Evolutionary conservation across 1,140 invertebrate species (phyloP), one percentile per base, ranked within the genome.

Genomic region (Rhizoglyphus robini): DNA sequence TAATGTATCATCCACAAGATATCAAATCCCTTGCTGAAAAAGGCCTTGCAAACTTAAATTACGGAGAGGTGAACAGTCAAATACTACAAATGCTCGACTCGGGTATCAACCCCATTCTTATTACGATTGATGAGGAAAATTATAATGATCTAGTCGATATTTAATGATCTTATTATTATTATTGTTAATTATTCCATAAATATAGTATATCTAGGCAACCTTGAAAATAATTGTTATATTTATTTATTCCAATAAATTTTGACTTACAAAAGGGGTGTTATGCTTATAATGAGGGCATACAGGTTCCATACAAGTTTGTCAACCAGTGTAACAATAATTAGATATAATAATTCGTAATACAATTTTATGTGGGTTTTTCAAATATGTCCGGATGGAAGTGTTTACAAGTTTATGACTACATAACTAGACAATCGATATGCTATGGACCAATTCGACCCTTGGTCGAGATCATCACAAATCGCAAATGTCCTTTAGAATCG

Each of bases 101-200:
- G 15, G 51, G 51, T 23, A 11, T 27, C 8, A 27, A 11, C 8
- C 51, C 23, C 8, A 32, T 54, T 11, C 23, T 8, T 32, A 20
- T 54, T 5, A 32, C 51, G 15, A 8, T 20, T 8, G 8, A 5
- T 8, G 51, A 32, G 15, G 8, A 8, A 11, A 54, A 8, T 8
- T 54, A 20, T 23, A 5, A 25, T 15, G 51, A 54, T 27, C 51
- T 54, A 54, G 51, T 54, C 51, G 51, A 54, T 32, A 54, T 54
- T 54, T 54, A 54, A 54, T 41, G 8, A 41, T 41, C n/a, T n/a
- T n/a, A n/a, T n/a, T n/a, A n/a, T n/a, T n/a, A n/a, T n/a, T n/a
- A n/a, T n/a, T n/a, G n/a, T n/a, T n/a, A n/a, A n/a, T n/a, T n/a
- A n/a, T n/a, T n/a, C n/a, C n/a, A n/a, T n/a, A n/a, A n/a, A n/a